phyloP scores from a whole-genome alignment of 2,797 vertebrate species.

The Crotalus adamanteus region DNA sequence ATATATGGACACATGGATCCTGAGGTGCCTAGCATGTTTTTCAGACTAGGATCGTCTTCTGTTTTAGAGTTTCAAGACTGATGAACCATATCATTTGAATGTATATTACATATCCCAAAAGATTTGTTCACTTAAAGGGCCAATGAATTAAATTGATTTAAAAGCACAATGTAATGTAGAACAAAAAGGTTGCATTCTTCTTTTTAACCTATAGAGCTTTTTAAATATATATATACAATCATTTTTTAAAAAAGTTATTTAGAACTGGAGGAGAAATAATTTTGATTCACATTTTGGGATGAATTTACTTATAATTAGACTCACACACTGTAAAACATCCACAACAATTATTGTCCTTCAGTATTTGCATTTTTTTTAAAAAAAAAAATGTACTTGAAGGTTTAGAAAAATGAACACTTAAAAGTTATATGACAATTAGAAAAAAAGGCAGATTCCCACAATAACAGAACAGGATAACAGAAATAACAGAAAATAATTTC shows the following conservation, averaged over 20 bases:
- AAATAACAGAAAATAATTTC: not conserved
- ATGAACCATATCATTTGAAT: not conserved
- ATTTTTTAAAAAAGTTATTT: not conserved
- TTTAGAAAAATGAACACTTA: not conserved
- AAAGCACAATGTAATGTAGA: not conserved
- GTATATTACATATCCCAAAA: not conserved
- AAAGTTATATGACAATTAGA: not conserved
- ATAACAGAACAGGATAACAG: too few relatives aligned
- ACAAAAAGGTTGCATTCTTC: not conserved
- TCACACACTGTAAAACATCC: too few relatives aligned
- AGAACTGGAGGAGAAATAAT: not conserved
- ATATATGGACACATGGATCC: not conserved
- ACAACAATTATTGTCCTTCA: not conserved
- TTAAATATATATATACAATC: not conserved
- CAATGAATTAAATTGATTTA: not conserved
- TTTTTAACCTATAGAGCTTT: too few relatives aligned
- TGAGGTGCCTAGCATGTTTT: not conserved
- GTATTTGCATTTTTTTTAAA: not conserved
- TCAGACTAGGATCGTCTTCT: not conserved
- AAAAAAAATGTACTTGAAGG: not conserved
- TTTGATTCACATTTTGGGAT: not conserved
- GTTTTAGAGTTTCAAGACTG: not conserved
- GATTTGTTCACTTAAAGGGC: not conserved
- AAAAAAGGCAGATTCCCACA: not conserved
- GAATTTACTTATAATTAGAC: not conserved